phyloP scores from a whole-genome alignment of 2,113 vertebrate species.

The Epinephelus fuscoguttatus region DNA sequence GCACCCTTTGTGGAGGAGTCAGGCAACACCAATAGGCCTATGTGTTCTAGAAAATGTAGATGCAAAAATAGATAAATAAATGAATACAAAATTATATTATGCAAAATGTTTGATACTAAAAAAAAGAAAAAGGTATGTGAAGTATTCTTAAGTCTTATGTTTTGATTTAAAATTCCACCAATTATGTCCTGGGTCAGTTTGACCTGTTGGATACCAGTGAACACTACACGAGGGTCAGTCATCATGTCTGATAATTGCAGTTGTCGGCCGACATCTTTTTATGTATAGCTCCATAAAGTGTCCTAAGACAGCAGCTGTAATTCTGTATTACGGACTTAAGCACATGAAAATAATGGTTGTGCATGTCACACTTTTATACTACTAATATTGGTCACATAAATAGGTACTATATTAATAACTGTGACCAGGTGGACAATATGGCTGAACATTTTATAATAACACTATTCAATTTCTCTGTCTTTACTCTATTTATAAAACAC shows the following conservation, averaged over 20 bases:
- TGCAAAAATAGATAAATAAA: neutral
- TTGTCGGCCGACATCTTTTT: too few species aligned
- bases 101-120: neutral
- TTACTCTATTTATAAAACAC: constrained; percentile 14
- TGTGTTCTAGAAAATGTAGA: neutral
- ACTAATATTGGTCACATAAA: neutral
- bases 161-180: neutral
- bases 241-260: too few species aligned
- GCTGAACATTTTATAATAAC: neutral
- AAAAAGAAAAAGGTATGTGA: neutral
- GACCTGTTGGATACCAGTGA: neutral
- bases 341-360: neutral
- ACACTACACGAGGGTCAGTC: neutral
- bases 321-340: neutral
- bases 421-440: neutral
- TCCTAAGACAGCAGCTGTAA: neutral
- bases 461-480: neutral
- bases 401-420: neutral
- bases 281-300: neutral
- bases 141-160: neutral
- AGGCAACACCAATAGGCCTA: neutral
- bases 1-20: neutral
- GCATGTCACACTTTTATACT: neutral
- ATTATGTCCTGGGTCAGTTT: neutral
- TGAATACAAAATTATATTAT: too few species aligned